Percentiles rank a stretch among this genome's conserved stretches.
Conservation (phyloP, 1,140 invertebrate species). For the Papilio machaon region DNA sequence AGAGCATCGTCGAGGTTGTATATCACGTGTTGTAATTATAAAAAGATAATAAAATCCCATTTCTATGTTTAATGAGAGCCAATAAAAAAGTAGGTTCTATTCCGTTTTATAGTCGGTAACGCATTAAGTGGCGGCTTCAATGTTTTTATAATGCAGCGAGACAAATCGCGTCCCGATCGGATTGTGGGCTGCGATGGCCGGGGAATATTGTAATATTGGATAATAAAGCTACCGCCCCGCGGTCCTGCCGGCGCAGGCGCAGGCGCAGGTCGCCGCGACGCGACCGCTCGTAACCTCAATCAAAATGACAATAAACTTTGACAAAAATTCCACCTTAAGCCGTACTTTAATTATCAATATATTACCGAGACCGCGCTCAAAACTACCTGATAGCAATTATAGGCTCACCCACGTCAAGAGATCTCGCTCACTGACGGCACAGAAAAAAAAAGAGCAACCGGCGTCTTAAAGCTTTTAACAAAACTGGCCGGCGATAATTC, state of each 20-base stretch:
- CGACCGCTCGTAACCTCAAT: slow-evolving; percentile 75
- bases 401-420: slow-evolving; percentile 78
- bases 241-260: slow-evolving; percentile 51
- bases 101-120: slow-evolving; percentile 60
- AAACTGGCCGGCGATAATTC: slow-evolving; percentile 78
- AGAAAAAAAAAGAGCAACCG: slow-evolving; percentile 72
- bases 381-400: slow-evolving; percentile 79
- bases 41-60: slow-evolving; percentile 58
- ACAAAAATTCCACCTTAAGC: slow-evolving; percentile 79
- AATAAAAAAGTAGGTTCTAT: slow-evolving; percentile 58
- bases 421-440: slow-evolving; percentile 70
- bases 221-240: slow-evolving; percentile 73
- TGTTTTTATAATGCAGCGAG: slow-evolving; percentile 74
- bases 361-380: slow-evolving; percentile 67
- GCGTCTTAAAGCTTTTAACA: slow-evolving; percentile 75
- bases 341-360: slow-evolving; percentile 79
- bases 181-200: slow-evolving; percentile 57
- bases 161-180: slow-evolving; percentile 66
- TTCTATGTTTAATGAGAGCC: slow-evolving; percentile 61
- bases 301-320: slow-evolving; percentile 79
- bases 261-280: slow-evolving; percentile 51
- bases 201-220: slow-evolving; percentile 65
- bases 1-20: slow-evolving; percentile 39
- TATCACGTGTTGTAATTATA: slow-evolving; percentile 53
- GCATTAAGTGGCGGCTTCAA: slow-evolving; percentile 58